These are phyloP conservation scores for Callipepla californica DNA, from an alignment of 2,113 vertebrate species.

Conservation along the genomic window DNA sequence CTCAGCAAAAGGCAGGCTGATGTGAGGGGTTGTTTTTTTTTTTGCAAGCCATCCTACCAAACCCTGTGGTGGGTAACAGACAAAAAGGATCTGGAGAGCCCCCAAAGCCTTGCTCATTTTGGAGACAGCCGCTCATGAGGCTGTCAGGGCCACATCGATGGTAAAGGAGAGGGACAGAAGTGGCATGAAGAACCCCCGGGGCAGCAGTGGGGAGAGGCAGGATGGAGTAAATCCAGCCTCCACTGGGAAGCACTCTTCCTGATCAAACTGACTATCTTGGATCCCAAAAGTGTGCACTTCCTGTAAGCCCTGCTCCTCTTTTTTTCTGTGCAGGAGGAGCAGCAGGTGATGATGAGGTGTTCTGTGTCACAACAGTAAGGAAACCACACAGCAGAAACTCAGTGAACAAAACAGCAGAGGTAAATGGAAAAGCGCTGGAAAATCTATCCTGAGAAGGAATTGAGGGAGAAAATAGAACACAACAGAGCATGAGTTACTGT, in stretches of 20 bases:
- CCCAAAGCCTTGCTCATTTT: not conserved
- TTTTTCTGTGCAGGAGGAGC: not conserved
- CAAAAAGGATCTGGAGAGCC: not conserved
- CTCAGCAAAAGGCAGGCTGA: not conserved
- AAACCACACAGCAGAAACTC: not conserved
- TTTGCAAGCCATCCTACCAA: not conserved
- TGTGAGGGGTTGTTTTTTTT: not conserved
- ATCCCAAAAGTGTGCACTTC: not conserved
- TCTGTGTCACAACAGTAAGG: not conserved
- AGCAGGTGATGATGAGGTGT: not conserved
- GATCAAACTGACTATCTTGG: not conserved
- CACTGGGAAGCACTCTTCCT: not conserved
- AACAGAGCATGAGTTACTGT: not conserved
- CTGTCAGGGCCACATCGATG: not conserved
- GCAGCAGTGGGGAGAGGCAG: not conserved
- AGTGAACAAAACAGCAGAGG: not conserved
- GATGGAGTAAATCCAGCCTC: not conserved
- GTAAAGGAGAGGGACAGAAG: not conserved
- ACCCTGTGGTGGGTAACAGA: not conserved
- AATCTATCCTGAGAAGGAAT: not conserved
- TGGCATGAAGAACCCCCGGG: not conserved
- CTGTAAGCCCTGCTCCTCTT: not conserved
- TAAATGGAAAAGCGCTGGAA: not conserved
- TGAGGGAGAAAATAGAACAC: not conserved
- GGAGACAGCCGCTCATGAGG: not conserved